Conservation (phyloP, 2,113 vertebrate genomes). For the Arizona elegans region DNA sequence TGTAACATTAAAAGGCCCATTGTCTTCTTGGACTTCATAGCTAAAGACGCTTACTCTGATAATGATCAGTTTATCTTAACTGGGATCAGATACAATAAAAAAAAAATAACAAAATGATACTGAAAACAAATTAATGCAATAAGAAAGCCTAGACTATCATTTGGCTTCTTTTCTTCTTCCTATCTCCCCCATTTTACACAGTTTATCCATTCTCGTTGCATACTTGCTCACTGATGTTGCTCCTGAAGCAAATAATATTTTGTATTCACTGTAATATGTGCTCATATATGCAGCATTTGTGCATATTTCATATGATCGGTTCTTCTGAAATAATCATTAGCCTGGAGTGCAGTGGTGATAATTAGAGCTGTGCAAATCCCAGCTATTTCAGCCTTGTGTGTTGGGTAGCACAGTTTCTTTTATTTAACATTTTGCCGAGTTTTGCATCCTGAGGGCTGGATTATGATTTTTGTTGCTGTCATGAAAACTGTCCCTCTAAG, state of each 20-base stretch:
- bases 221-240: constrained; percentile 31
- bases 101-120: constrained; percentile 2
- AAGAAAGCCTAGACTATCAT: constrained; percentile 1
- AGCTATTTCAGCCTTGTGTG: constrained; percentile 31
- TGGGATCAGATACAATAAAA: neutral
- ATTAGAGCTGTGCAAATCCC: constrained; percentile 55
- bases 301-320: constrained; percentile 47
- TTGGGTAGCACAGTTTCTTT: constrained; percentile 38
- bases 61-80: neutral
- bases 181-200: constrained; percentile 29
- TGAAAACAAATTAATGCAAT: constrained; percentile 22
- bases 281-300: constrained; percentile 45
- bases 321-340: constrained; percentile 56
- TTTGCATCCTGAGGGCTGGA: constrained; percentile 6
- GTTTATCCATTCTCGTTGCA: neutral
- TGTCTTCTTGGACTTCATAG: neutral
- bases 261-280: constrained; percentile 42
- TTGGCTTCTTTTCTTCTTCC: constrained; percentile 12
- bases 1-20: neutral
- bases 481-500: constrained; percentile 3
- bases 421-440: constrained; percentile 10
- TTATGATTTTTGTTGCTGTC: neutral
- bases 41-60: constrained; percentile 1
- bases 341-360: constrained; percentile 47
- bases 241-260: constrained; percentile 34